A percentile compares a stretch with the other conserved stretches of the same genome.
These are phyloP conservation scores for Aplysia californica DNA, from an alignment of 1,140 invertebrate genomes.

Conservation along the genomic window DNA sequence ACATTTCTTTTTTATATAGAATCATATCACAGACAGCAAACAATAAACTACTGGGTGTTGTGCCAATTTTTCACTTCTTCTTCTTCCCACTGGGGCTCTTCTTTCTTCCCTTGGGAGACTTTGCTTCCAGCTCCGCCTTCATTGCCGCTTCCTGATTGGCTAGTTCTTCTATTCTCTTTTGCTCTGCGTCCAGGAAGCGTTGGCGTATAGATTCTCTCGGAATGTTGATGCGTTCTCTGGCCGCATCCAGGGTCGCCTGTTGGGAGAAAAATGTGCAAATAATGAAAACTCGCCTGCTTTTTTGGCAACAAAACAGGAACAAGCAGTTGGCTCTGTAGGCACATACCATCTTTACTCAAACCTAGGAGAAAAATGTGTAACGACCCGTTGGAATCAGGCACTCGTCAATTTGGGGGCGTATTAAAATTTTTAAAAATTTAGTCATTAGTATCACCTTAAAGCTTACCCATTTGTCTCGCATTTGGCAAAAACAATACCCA, in stretches of 20 bases:
- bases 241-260: constrained; percentile 61
- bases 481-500: too few relatives aligned
- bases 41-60: too few relatives aligned
- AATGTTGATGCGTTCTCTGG: constrained; percentile 54
- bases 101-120: constrained; percentile 63
- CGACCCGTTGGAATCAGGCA: too few relatives aligned
- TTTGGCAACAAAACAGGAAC: not conserved
- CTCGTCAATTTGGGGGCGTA: too few relatives aligned
- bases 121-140: constrained; percentile 57
- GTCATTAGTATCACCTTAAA: too few relatives aligned
- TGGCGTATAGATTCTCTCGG: constrained; percentile 66
- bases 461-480: too few relatives aligned
- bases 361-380: too few relatives aligned
- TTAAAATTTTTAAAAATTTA: too few relatives aligned
- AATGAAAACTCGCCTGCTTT: not conserved
- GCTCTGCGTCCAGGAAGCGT: constrained; percentile 62
- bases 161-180: constrained; percentile 56
- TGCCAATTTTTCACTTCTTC: too few relatives aligned
- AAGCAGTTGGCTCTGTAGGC: constrained; percentile 5
- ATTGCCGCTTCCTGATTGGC: constrained; percentile 58
- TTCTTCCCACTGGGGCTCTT: constrained; percentile 56
- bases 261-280: not conserved
- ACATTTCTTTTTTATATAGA: too few relatives aligned
- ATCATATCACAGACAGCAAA: too few relatives aligned
- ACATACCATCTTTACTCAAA: too few relatives aligned